These are phyloP conservation scores for Hirtodrosophila histrioides DNA, from an alignment of 2,888 invertebrate genomes.

Conservation along the genomic window DNA sequence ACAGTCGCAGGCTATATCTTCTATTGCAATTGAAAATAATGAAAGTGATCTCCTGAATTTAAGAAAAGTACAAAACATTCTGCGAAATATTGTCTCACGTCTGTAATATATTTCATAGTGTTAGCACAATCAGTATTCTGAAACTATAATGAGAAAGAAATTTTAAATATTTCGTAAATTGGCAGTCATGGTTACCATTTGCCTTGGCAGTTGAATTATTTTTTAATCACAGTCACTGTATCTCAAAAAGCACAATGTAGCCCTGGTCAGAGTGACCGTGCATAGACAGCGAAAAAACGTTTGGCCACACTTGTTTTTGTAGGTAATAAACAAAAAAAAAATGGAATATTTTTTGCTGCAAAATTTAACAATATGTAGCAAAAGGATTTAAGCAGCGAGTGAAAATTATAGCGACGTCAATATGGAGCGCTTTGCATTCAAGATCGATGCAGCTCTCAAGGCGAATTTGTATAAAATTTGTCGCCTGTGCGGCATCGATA, in stretches of 20 bases:
- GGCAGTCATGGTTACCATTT: no score
- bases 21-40: no score
- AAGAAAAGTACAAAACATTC: no score
- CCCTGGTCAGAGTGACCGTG: slow-evolving; percentile 35
- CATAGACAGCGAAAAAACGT: background rate
- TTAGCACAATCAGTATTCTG: no score
- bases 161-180: no score
- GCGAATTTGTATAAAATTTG: slow-evolving; percentile 84
- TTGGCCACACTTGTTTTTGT: slow-evolving; percentile 39
- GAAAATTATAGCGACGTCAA: slow-evolving; percentile 16
- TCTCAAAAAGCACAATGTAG: slow-evolving; percentile 1
- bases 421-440: slow-evolving; percentile 84
- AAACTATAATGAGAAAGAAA: no score
- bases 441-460: slow-evolving; percentile 82
- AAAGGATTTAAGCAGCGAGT: slow-evolving; percentile 3
- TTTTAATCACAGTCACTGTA: no score
- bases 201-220: no score
- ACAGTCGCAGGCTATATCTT: no score
- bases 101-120: no score
- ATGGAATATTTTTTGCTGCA: slow-evolving; percentile 27
- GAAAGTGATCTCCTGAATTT: no score
- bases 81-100: no score
- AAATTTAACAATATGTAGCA: slow-evolving; percentile 48
- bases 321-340: slow-evolving; percentile 65
- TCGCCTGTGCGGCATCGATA: slow-evolving; percentile 84